A percentile compares a stretch with the other conserved stretches of the same genome.
These are phyloP conservation scores for Nyctibius bracteatus DNA, from an alignment of 2,113 vertebrate genomes.

Conservation along the genomic window DNA sequence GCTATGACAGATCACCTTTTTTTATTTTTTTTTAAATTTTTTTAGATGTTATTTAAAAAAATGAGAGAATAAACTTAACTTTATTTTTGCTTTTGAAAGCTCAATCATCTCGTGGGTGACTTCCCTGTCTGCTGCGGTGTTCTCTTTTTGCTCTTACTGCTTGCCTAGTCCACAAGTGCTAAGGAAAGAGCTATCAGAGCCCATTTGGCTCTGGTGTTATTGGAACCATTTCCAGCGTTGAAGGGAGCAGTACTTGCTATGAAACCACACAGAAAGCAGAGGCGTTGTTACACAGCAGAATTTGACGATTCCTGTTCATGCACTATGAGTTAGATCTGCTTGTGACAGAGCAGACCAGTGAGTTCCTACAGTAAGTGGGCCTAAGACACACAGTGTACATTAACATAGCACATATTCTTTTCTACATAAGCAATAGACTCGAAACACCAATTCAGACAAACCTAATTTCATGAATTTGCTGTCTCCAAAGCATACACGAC, in stretches of 20 bases:
- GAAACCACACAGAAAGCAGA: background rate
- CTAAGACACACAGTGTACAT: background rate
- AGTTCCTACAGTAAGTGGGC: background rate
- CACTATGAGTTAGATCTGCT: background rate
- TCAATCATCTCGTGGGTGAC: background rate
- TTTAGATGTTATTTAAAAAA: too few relatives aligned
- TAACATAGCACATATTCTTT: background rate
- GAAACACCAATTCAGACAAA: background rate
- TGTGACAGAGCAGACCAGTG: background rate
- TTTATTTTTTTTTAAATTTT: background rate
- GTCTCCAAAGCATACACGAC: background rate
- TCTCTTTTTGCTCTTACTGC: background rate
- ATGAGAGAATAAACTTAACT: background rate
- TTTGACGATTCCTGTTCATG: background rate
- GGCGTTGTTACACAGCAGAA: background rate
- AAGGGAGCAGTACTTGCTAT: background rate
- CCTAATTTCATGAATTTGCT: background rate
- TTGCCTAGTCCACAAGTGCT: rapidly evolving
- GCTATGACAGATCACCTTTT: background rate
- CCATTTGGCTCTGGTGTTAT: background rate
- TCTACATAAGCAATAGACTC: background rate
- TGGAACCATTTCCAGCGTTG: background rate
- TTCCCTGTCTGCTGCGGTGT: background rate
- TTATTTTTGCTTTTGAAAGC: background rate
- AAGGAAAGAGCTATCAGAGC: background rate